phyloP scores from a whole-genome alignment of 2,888 invertebrate genomes.

The Eupsilia transversa region DNA sequence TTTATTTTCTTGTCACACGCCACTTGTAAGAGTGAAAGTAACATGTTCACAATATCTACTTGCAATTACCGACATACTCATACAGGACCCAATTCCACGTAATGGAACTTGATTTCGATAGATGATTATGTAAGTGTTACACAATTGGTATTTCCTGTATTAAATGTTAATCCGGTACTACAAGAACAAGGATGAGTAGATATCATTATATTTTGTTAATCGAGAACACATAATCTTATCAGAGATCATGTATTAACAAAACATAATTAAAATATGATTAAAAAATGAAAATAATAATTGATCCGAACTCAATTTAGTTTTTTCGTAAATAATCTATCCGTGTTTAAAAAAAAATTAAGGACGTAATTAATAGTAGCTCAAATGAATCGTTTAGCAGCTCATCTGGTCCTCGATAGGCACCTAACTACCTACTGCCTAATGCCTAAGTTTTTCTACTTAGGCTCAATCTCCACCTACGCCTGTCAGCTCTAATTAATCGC shows the following conservation, averaged over 20 bases:
- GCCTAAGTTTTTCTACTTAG: constrained; percentile 17
- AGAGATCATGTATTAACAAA: too few relatives aligned
- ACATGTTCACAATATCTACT: constrained; percentile 69
- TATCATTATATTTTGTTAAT: constrained; percentile 37
- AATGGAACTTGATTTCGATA: constrained; percentile 68
- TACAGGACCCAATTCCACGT: constrained; percentile 73
- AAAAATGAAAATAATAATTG: constrained; percentile 20
- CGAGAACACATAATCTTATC: constrained; percentile 15
- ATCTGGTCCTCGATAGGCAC: neutral
- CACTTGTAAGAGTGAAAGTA: constrained; percentile 82
- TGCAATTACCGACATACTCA: constrained; percentile 65
- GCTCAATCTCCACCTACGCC: constrained; percentile 29
- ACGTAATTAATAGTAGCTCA: constrained; percentile 8
- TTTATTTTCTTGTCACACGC: constrained; percentile 70
- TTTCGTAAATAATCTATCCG: constrained; percentile 5
- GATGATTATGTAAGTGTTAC: constrained; percentile 63
- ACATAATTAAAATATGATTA: too few relatives aligned
- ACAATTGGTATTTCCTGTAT: constrained; percentile 61
- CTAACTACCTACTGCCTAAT: neutral
- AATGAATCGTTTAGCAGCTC: constrained; percentile 15
- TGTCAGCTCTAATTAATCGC: constrained; percentile 22
- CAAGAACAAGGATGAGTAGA: constrained; percentile 45
- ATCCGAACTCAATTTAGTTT: constrained; percentile 6
- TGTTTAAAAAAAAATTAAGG: constrained; percentile 11
- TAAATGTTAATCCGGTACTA: constrained; percentile 50